Evolutionary conservation across 1,140 invertebrate genomes (phyloP).

Genomic region (Eriocheir sinensis): DNA sequence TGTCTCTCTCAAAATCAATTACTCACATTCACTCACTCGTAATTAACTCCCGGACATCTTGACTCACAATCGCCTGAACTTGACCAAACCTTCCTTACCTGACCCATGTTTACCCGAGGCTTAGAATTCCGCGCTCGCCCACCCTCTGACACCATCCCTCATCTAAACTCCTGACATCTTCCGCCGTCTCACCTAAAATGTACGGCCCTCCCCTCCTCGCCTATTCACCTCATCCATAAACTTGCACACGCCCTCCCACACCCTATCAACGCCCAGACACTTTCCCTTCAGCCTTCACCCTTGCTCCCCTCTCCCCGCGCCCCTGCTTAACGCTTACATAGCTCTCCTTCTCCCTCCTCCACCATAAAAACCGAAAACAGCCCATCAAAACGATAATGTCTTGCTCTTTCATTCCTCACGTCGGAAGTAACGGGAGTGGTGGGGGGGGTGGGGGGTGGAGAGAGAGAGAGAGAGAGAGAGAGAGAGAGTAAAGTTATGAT

Average conservation of each 20-base stretch:
- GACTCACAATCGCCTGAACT: too few relatives aligned
- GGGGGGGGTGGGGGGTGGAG: not conserved
- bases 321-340: not conserved
- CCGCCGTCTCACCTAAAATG: not conserved
- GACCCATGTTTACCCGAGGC: too few relatives aligned
- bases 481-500: too few relatives aligned
- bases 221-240: not conserved
- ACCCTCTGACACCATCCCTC: not conserved
- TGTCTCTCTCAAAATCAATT: too few relatives aligned
- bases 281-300: not conserved
- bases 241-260: not conserved
- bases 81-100: too few relatives aligned
- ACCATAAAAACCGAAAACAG: not conserved
- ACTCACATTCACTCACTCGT: too few relatives aligned
- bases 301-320: not conserved
- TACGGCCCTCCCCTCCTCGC: not conserved
- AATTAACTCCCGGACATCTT: too few relatives aligned
- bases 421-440: not conserved
- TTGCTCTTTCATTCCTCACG: not conserved
- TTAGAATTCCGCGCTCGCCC: too few relatives aligned
- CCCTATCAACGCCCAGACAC: not conserved
- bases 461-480: not conserved
- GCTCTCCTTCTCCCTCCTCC: not conserved
- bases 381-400: conserved; percentile 3
- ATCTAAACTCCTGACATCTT: not conserved